Evolutionary conservation across 1,140 invertebrate species (phyloP).

Genomic region (Hestina assimilis): DNA sequence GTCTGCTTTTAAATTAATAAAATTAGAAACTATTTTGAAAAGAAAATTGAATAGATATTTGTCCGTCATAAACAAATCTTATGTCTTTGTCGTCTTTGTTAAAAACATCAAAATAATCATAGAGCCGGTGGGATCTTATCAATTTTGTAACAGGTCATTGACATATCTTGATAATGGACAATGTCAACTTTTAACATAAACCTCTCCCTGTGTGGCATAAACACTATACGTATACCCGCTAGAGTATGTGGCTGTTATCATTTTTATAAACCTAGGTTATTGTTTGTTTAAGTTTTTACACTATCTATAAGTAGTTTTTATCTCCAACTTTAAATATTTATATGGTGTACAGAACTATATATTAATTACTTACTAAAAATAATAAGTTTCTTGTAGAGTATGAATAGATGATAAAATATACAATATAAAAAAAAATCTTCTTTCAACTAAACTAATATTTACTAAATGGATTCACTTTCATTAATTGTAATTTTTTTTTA

Average conservation of each 20-base stretch:
- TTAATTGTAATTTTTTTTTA: no score
- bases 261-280: conserved; percentile 36
- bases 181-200: conserved; percentile 23
- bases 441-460: no score
- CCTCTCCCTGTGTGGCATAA: neutral
- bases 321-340: conserved; percentile 30
- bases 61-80: no score
- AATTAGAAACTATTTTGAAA: no score
- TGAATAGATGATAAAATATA: conserved; percentile 8
- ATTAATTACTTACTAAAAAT: no score
- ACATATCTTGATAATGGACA: conserved; percentile 31
- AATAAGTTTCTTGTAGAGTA: no score
- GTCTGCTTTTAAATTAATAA: no score
- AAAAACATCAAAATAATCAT: conserved; percentile 20
- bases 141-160: conserved; percentile 38
- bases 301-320: conserved; percentile 37
- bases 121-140: conserved; percentile 25
- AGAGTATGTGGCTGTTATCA: conserved; percentile 27
- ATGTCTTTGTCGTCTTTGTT: neutral
- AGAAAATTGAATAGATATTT: no score
- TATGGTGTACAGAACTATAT: neutral
- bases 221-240: neutral
- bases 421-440: conserved; percentile 3
- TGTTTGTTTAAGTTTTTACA: conserved; percentile 39
- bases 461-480: no score